A percentile compares a stretch with the other conserved stretches of the same genome.
These are phyloP conservation scores for Drosophila koepferae DNA, from an alignment of 2,888 invertebrate species.

Conservation along the genomic window DNA sequence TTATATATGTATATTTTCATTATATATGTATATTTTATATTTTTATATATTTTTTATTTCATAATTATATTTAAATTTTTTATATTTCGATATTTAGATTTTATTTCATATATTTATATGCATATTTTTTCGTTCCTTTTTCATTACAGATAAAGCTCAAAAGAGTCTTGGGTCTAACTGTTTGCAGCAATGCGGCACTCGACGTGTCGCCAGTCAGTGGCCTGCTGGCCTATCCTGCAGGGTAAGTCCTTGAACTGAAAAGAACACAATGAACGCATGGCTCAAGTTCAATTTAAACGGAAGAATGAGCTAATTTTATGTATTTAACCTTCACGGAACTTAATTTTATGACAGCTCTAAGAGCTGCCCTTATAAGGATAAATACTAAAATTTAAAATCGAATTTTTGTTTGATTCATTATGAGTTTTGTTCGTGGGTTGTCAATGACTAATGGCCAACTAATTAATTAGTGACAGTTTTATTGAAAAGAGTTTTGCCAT, in stretches of 20 bases:
- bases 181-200: conserved; percentile 95
- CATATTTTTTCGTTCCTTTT: conserved; percentile 54
- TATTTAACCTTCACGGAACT: neutral
- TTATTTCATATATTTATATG: conserved; percentile 41
- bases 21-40: too few species aligned
- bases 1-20: too few species aligned
- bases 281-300: neutral
- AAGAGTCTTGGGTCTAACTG: conserved; percentile 97
- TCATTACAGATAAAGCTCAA: conserved; percentile 95
- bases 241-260: conserved; percentile 88
- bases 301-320: neutral
- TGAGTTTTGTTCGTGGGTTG: neutral
- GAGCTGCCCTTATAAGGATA: conserved; percentile 1
- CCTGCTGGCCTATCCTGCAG: conserved; percentile 97
- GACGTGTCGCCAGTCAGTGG: conserved; percentile 95
- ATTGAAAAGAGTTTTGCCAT: neutral
- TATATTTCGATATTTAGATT: conserved; percentile 17
- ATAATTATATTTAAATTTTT: too few species aligned
- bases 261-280: neutral
- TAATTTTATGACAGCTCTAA: conserved; percentile 2
- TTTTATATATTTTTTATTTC: too few species aligned
- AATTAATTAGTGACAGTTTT: conserved; percentile 7
- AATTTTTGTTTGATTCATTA: neutral
- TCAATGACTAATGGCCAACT: neutral
- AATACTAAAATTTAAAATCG: conserved; percentile 1